Conservation (phyloP, 2,888 invertebrate genomes). For the Diplolepis rosae region DNA sequence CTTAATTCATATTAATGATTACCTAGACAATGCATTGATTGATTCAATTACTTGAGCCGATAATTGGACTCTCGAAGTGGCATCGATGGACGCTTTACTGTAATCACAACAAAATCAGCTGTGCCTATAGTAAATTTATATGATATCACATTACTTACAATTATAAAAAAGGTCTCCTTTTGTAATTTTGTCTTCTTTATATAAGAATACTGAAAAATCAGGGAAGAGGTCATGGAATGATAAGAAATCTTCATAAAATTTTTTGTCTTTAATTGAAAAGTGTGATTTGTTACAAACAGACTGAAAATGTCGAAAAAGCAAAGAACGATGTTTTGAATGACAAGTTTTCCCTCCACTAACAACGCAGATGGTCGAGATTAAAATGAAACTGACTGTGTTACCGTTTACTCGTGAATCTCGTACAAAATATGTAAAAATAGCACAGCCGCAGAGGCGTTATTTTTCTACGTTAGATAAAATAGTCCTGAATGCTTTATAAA, state of each 20-base stretch:
- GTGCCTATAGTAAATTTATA: constrained; percentile 71
- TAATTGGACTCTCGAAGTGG: constrained; percentile 72
- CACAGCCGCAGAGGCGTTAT: background rate
- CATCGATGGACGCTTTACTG: constrained; percentile 72
- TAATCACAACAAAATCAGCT: constrained; percentile 74
- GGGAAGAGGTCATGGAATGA: constrained; percentile 11
- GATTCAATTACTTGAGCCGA: constrained; percentile 73
- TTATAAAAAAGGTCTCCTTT: background rate
- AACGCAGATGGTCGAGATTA: background rate
- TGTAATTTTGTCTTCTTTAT: background rate
- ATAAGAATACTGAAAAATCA: background rate
- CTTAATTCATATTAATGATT: constrained; percentile 73
- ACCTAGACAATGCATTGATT: constrained; percentile 74
- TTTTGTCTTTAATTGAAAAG: constrained; percentile 10
- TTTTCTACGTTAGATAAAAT: background rate
- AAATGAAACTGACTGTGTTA: background rate
- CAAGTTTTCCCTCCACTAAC: background rate
- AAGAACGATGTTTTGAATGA: background rate
- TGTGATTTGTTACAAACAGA: constrained; percentile 12
- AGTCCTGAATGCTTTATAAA: background rate
- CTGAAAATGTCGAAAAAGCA: background rate
- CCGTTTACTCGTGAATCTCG: background rate
- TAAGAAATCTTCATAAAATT: constrained; percentile 7
- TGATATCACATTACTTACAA: background rate
- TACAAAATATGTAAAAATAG: constrained; percentile 20